A percentile compares a stretch with the other conserved stretches of the same genome.
These are phyloP conservation scores for Diarsia rubi DNA, from an alignment of 2,888 invertebrate genomes.

Conservation along the genomic window DNA sequence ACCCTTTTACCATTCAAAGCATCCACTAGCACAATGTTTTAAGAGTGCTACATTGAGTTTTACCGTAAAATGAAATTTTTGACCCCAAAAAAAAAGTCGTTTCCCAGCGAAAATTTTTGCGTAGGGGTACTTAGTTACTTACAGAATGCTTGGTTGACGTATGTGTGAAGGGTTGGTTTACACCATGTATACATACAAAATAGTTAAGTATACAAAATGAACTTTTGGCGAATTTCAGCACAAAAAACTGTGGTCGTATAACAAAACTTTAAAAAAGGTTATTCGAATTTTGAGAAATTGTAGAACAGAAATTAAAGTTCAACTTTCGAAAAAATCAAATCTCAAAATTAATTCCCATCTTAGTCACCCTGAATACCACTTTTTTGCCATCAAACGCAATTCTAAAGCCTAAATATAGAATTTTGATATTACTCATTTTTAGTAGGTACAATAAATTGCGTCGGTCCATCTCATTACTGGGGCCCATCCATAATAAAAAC, in stretches of 20 bases:
- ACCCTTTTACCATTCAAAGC: too few species aligned
- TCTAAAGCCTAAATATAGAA: conserved; percentile 59
- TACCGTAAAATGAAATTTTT: too few species aligned
- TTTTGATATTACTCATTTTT: conserved; percentile 66
- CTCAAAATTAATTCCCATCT: neutral
- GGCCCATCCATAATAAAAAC: conserved; percentile 77
- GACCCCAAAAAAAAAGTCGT: too few species aligned
- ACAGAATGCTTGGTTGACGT: too few species aligned
- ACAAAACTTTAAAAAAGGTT: neutral
- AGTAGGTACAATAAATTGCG: conserved; percentile 66
- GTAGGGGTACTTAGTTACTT: too few species aligned
- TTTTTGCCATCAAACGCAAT: conserved; percentile 9
- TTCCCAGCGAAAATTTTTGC: too few species aligned
- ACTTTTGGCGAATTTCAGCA: neutral
- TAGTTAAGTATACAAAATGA: neutral
- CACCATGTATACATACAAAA: too few species aligned
- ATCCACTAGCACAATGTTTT: too few species aligned
- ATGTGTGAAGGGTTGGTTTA: too few species aligned
- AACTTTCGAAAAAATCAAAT: neutral
- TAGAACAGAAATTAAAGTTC: neutral
- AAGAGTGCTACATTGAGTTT: too few species aligned
- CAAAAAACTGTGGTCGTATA: neutral
- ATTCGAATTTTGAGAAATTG: neutral
- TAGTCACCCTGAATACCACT: neutral
- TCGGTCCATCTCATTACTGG: conserved; percentile 80